phyloP scores from a whole-genome alignment of 2,113 vertebrate genomes.

The Sorex araneus region DNA sequence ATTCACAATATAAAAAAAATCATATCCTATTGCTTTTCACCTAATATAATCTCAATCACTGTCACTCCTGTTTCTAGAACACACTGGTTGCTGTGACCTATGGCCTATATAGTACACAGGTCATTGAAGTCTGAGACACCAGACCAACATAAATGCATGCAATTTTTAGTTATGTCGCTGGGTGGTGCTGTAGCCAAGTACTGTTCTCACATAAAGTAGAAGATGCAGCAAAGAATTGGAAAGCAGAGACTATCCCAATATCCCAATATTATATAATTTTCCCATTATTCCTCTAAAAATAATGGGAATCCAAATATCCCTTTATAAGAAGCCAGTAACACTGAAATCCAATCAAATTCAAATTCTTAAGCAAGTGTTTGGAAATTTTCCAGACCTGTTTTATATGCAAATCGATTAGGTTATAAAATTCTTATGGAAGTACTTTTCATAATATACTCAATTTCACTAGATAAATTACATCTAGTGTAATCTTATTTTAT shows the following conservation, averaged over 20 bases:
- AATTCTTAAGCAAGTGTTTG: not conserved
- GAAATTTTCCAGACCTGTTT: not conserved
- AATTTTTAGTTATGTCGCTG: constrained; percentile 68
- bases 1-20: not conserved
- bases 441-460: not conserved
- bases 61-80: not conserved
- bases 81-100: not conserved
- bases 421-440: not conserved
- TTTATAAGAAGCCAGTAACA: not conserved
- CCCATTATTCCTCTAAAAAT: not conserved
- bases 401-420: not conserved
- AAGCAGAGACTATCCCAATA: too few species aligned
- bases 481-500: not conserved
- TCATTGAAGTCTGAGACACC: rapidly evolving
- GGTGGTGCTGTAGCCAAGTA: constrained; percentile 77
- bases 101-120: not conserved
- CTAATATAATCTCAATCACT: not conserved
- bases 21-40: not conserved
- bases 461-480: not conserved
- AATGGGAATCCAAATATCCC: not conserved
- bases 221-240: not conserved
- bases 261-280: not conserved
- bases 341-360: not conserved
- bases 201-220: not conserved
- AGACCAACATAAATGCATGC: constrained; percentile 1